Conservation (phyloP, 2,797 vertebrate genomes). For the Neosilurus hyrtlii region DNA sequence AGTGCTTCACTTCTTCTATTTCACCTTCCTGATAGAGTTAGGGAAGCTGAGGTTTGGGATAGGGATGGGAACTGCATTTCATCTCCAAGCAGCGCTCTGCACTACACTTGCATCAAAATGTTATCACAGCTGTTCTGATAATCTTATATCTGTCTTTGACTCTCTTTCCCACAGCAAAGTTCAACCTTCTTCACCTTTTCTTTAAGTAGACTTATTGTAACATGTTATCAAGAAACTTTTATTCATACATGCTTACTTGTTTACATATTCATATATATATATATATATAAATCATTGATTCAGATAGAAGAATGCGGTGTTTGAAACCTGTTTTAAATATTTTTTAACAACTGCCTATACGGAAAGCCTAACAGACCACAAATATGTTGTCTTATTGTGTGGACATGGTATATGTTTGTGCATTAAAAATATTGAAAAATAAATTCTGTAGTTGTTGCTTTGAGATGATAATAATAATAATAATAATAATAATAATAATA, state of each 20-base stretch:
- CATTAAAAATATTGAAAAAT: not conserved
- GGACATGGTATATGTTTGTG: not conserved
- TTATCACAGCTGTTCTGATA: conserved; percentile 11
- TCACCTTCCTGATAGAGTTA: not conserved
- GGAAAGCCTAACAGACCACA: not conserved
- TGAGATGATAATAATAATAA: not conserved
- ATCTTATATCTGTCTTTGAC: not conserved
- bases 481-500: not conserved
- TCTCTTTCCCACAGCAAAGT: conserved; percentile 7
- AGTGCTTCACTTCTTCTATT: not conserved
- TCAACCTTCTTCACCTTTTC: not conserved
- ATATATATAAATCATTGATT: not conserved
- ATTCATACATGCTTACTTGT: not conserved
- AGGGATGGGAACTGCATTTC: not conserved
- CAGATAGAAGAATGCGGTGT: not conserved
- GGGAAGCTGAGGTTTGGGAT: not conserved
- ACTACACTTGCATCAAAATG: not conserved
- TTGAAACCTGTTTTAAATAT: not conserved
- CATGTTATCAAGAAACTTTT: not conserved
- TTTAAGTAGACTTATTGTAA: not conserved
- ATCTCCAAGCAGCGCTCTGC: not conserved
- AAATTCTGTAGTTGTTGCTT: not conserved
- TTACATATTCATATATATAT: not conserved
- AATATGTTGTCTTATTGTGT: not conserved
- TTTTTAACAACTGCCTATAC: not conserved